Evolutionary conservation across 2,797 vertebrate species (phyloP).

Genomic region (Heterohyrax brucei): DNA sequence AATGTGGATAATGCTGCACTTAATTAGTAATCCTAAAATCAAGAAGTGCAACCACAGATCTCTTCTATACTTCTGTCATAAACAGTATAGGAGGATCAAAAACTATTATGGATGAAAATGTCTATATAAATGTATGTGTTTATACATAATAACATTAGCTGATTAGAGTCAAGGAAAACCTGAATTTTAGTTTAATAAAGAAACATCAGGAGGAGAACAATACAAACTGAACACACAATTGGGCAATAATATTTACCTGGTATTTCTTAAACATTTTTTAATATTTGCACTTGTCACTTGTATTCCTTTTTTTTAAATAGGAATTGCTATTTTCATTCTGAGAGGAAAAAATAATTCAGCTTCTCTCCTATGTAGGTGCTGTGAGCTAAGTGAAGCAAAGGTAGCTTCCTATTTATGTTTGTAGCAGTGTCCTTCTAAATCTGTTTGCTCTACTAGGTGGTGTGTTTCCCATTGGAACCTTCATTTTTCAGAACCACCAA

Average conservation of each 20-base stretch:
- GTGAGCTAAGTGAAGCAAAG: background rate
- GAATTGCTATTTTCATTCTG: background rate
- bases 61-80: background rate
- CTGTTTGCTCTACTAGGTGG: conserved; percentile 10
- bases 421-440: conserved; percentile 4
- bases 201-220: background rate
- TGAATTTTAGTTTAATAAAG: background rate
- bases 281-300: background rate
- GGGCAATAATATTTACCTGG: background rate
- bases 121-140: background rate
- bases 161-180: background rate
- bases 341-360: conserved; percentile 14
- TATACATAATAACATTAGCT: background rate
- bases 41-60: background rate
- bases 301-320: conserved; percentile 4
- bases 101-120: background rate
- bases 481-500: conserved; percentile 67
- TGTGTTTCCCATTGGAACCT: conserved; percentile 42
- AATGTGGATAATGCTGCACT: background rate
- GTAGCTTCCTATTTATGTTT: conserved; percentile 35
- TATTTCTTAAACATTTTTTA: background rate
- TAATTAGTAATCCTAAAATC: conserved; percentile 7
- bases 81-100: background rate
- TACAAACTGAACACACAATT: background rate
- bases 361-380: conserved; percentile 15